Percentiles rank a stretch among this genome's conserved stretches.
These are phyloP conservation scores for Sesia bembeciformis DNA, from an alignment of 2,888 invertebrate genomes.

Conservation along the genomic window DNA sequence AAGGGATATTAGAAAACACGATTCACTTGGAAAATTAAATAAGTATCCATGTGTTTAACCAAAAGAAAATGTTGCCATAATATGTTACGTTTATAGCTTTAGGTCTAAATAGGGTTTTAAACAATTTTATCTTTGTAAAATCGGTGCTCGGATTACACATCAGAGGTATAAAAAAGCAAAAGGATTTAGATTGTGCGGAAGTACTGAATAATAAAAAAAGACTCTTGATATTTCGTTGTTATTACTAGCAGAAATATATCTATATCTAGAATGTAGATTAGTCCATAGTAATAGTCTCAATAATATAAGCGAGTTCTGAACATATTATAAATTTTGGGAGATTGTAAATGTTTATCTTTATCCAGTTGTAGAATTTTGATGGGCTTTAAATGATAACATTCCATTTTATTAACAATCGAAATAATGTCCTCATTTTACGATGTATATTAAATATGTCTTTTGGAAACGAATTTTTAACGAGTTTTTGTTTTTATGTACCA, in stretches of 20 bases:
- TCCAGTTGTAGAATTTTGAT: conserved; percentile 22
- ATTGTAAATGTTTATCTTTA: conserved; percentile 24
- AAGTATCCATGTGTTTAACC: conserved; percentile 39
- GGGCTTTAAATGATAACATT: conserved; percentile 45
- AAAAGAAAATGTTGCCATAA: conserved; percentile 63
- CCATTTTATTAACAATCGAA: conserved; percentile 19
- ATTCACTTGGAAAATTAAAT: conserved; percentile 6
- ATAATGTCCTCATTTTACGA: neutral
- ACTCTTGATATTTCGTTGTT: conserved; percentile 49
- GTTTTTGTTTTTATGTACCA: neutral
- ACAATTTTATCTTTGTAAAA: conserved; percentile 35
- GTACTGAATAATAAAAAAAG: conserved; percentile 30
- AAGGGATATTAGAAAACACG: conserved; percentile 6
- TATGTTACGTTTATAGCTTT: conserved; percentile 39
- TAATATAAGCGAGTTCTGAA: conserved; percentile 16
- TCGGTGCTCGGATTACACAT: conserved; percentile 61
- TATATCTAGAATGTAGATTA: conserved; percentile 39
- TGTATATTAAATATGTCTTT: neutral
- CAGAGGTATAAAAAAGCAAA: conserved; percentile 39
- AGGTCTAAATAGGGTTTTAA: conserved; percentile 29
- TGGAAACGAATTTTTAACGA: neutral
- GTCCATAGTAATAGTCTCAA: conserved; percentile 17
- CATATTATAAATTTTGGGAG: conserved; percentile 10
- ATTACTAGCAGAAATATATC: conserved; percentile 35
- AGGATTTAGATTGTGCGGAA: conserved; percentile 28